These are phyloP conservation scores for Carcina quercana DNA, from an alignment of 2,888 invertebrate species.

Conservation along the genomic window DNA sequence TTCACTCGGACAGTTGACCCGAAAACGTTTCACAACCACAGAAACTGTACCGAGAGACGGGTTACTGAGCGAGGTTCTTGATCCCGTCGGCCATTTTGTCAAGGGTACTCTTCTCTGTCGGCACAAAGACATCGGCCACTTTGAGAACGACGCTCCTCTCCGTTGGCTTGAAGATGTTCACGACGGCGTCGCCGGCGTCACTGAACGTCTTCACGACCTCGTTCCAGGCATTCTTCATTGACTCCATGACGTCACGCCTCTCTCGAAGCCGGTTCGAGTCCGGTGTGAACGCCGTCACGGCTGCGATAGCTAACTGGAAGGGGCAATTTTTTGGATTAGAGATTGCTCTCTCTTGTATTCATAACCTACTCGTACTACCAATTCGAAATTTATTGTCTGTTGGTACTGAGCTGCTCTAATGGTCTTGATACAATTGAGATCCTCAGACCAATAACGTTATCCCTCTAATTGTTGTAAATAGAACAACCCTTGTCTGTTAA, in stretches of 20 bases:
- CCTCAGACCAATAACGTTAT: too few relatives aligned
- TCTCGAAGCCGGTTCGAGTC: background rate
- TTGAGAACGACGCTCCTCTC: conserved; percentile 51
- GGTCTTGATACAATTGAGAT: too few relatives aligned
- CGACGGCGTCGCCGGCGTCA: conserved; percentile 55
- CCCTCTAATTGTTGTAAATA: too few relatives aligned
- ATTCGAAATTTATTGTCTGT: too few relatives aligned
- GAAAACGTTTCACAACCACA: too few relatives aligned
- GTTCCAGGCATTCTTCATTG: conserved; percentile 53
- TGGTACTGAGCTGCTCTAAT: too few relatives aligned
- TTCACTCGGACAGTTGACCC: too few relatives aligned
- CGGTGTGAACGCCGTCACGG: conserved; percentile 33
- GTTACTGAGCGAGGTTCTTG: conserved; percentile 37
- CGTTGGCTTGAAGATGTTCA: conserved; percentile 57
- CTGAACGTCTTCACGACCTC: conserved; percentile 47
- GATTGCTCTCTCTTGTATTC: too few relatives aligned
- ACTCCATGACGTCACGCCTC: conserved; percentile 55
- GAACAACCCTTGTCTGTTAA: too few relatives aligned
- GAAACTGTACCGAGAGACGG: conserved; percentile 8
- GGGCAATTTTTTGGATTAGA: too few relatives aligned
- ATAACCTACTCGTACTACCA: too few relatives aligned
- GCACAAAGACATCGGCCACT: conserved; percentile 54
- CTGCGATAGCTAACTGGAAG: conserved; percentile 24
- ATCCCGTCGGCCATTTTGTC: conserved; percentile 52
- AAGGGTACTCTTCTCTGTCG: conserved; percentile 50